A percentile compares a stretch with the other conserved stretches of the same genome.
Evolutionary conservation across 2,797 vertebrate species (phyloP).

Genomic region (Tenualosa thibaudeaui): DNA sequence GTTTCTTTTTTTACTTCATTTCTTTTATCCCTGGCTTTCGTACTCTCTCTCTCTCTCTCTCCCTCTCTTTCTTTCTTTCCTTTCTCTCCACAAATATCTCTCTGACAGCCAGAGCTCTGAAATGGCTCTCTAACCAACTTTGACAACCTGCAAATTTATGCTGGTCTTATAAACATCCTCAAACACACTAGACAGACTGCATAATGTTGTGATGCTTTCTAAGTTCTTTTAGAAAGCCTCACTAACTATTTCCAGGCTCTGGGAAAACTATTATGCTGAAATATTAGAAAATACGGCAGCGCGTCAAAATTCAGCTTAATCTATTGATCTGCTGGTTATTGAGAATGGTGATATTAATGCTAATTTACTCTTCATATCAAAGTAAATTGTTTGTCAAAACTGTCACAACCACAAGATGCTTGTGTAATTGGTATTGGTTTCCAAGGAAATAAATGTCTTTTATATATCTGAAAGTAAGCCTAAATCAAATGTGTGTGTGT

Average conservation of each 20-base stretch:
- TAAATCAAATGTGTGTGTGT: background rate
- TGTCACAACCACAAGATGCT: background rate
- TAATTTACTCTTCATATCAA: conserved; percentile 21
- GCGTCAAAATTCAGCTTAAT: conserved; percentile 1
- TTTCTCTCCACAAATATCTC: background rate
- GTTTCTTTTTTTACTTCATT: background rate
- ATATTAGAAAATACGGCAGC: background rate
- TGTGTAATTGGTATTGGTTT: background rate
- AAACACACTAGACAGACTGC: conserved; percentile 40
- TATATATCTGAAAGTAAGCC: background rate
- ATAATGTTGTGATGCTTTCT: conserved; percentile 38
- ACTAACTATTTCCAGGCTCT: background rate
- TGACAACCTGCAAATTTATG: conserved; percentile 52
- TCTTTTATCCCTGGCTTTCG: conserved; percentile 27
- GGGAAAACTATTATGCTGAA: background rate
- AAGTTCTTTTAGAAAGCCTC: conserved; percentile 35
- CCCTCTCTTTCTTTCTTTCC: background rate
- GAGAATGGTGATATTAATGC: conserved; percentile 13
- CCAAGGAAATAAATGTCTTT: background rate
- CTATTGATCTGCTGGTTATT: conserved; percentile 4
- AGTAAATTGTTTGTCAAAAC: conserved; percentile 23
- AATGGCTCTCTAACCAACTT: conserved; percentile 43
- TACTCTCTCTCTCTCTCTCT: conserved; percentile 31
- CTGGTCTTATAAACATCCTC: conserved; percentile 47
- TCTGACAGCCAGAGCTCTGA: conserved; percentile 26